Percentiles rank a stretch among this genome's conserved stretches.
These are phyloP conservation scores for Anseranas semipalmata DNA, from an alignment of 2,113 vertebrate species.

Conservation along the genomic window DNA sequence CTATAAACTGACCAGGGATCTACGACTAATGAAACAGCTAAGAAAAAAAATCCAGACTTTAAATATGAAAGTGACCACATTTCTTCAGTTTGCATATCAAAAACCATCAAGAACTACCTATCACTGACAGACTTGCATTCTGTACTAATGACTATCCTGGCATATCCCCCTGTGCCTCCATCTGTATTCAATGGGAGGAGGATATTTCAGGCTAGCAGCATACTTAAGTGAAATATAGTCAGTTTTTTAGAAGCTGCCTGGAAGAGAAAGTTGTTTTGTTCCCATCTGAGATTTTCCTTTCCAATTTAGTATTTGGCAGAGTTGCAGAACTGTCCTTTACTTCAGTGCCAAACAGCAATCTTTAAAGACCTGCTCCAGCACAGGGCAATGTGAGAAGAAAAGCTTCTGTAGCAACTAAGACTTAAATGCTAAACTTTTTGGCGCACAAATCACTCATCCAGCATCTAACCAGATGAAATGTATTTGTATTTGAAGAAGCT, in stretches of 20 bases:
- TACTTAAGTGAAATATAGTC: background rate
- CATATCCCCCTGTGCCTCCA: background rate
- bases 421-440: constrained; percentile 12
- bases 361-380: background rate
- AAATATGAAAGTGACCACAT: background rate
- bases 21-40: background rate
- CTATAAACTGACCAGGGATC: background rate
- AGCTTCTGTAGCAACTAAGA: background rate
- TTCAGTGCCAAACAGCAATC: background rate
- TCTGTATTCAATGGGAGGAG: background rate
- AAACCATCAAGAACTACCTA: background rate
- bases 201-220: background rate
- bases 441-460: background rate
- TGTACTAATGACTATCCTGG: background rate
- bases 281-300: background rate
- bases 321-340: background rate
- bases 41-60: background rate
- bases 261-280: background rate
- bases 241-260: background rate
- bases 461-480: background rate
- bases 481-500: constrained; percentile 16
- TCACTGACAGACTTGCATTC: background rate
- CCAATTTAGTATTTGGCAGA: background rate
- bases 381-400: constrained; percentile 7
- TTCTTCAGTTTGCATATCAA: background rate